A percentile compares a stretch with the other conserved stretches of the same genome.
Conservation (phyloP, 2,113 vertebrate genomes). For the Tursiops truncatus region DNA sequence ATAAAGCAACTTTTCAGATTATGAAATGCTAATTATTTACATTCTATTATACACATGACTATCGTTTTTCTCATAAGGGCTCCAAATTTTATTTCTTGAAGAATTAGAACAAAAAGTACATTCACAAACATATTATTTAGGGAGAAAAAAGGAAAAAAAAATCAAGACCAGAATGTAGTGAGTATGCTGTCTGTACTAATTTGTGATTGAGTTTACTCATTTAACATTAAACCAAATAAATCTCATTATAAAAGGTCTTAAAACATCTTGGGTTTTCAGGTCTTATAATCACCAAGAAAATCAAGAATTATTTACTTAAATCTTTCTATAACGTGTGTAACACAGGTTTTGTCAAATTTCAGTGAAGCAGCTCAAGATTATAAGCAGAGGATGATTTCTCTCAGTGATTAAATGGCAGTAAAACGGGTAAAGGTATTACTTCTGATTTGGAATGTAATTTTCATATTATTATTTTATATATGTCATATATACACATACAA, state of each 20-base stretch:
- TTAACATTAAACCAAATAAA: background rate
- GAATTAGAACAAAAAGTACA: background rate
- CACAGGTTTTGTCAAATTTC: background rate
- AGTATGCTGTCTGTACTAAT: background rate
- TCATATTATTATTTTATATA: constrained; percentile 63
- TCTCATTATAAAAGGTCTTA: background rate
- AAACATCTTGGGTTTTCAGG: background rate
- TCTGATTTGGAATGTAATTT: constrained; percentile 73
- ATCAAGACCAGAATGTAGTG: background rate
- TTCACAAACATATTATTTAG: background rate
- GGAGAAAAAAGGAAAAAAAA: background rate
- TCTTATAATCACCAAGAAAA: background rate
- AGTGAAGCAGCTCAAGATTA: constrained; percentile 53
- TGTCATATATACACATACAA: background rate
- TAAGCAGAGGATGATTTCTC: constrained; percentile 36
- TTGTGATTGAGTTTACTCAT: background rate
- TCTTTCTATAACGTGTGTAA: background rate
- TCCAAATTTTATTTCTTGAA: constrained; percentile 29
- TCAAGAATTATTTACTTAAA: constrained; percentile 53
- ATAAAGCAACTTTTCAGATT: background rate
- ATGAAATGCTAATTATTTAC: background rate
- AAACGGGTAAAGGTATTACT: constrained; percentile 67
- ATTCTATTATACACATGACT: background rate
- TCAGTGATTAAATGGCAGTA: constrained; percentile 59
- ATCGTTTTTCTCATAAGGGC: background rate